phyloP scores from a whole-genome alignment of 2,797 vertebrate genomes.

The Serranus cabrilla region DNA sequence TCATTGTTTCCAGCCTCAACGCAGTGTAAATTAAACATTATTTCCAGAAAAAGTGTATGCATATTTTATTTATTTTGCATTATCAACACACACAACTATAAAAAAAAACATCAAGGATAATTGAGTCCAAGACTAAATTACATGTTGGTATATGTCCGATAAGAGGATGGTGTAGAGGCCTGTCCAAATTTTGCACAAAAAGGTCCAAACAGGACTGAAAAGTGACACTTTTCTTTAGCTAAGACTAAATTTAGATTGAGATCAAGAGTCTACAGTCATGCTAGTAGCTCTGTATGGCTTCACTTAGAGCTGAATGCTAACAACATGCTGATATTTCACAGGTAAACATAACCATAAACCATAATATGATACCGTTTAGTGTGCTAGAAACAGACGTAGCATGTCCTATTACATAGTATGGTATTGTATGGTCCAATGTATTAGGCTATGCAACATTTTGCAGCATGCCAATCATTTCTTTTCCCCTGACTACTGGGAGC shows the following conservation, averaged over 20 bases:
- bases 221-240: neutral
- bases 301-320: neutral
- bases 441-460: too few relatives aligned
- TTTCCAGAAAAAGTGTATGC: neutral
- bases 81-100: neutral
- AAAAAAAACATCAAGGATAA: neutral
- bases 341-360: too few relatives aligned
- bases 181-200: too few relatives aligned
- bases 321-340: neutral
- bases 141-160: neutral
- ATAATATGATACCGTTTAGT: too few relatives aligned
- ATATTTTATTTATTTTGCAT: neutral
- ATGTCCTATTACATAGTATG: too few relatives aligned
- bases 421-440: too few relatives aligned
- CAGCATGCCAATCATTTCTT: too few relatives aligned
- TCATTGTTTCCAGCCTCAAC: too few relatives aligned
- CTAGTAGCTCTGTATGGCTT: too few relatives aligned
- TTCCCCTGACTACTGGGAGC: too few relatives aligned
- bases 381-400: too few relatives aligned
- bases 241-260: neutral
- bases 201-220: neutral
- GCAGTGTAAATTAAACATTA: neutral
- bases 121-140: neutral
- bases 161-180: neutral
- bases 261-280: neutral